These are phyloP conservation scores for Caenorhabditis virilis DNA, from an alignment of 2,888 invertebrate species.

Conservation along the genomic window DNA sequence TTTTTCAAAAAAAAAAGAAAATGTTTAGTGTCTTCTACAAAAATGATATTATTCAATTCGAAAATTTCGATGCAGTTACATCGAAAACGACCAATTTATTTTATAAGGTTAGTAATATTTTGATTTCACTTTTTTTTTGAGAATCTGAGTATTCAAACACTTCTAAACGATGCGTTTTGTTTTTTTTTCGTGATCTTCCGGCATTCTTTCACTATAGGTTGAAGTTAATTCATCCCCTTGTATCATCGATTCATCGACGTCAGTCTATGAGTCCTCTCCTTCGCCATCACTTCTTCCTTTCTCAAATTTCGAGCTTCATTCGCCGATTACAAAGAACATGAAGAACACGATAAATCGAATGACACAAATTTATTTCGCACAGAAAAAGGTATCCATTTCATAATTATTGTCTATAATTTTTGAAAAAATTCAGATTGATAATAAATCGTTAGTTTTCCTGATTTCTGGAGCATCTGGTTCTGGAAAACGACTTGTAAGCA, in stretches of 20 bases:
- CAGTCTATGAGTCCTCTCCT: conserved; percentile 37
- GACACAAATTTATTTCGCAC: conserved; percentile 19
- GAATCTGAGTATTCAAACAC: background rate
- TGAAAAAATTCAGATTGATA: conserved; percentile 11
- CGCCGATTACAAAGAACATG: conserved; percentile 7
- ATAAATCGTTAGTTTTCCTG: conserved; percentile 25
- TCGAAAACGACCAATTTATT: conserved; percentile 9
- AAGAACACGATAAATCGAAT: conserved; percentile 12
- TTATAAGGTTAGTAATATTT: conserved; percentile 20
- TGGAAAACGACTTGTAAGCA: conserved; percentile 42
- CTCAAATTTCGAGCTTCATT: conserved; percentile 10
- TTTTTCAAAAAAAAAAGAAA: background rate
- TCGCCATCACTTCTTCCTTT: conserved; percentile 14
- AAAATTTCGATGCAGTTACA: conserved; percentile 16
- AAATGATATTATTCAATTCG: conserved; percentile 38
- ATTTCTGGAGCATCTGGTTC: conserved; percentile 45
- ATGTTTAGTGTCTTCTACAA: conserved; percentile 46
- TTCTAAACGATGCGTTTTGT: background rate
- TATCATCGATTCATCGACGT: conserved; percentile 28
- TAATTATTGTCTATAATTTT: too few relatives aligned
- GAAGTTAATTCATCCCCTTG: conserved; percentile 14
- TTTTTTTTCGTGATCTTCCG: background rate
- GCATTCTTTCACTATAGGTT: background rate
- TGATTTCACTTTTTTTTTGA: background rate
- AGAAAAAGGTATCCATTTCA: conserved; percentile 3